phyloP scores from a whole-genome alignment of 2,113 vertebrate genomes.

The Sorex araneus region DNA sequence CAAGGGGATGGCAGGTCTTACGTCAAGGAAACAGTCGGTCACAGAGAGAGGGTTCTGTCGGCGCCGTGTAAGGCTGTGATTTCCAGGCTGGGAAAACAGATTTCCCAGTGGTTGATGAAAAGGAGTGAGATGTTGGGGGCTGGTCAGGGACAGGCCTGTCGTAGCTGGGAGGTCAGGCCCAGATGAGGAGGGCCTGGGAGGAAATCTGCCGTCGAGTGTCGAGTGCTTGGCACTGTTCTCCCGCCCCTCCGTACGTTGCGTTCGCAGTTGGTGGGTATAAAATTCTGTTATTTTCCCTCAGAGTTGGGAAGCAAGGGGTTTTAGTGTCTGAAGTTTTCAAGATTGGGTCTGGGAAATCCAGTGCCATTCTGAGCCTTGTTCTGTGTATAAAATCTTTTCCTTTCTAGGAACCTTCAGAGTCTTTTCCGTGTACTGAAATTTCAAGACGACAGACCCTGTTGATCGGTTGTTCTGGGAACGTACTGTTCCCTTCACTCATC shows the following conservation, averaged over 20 bases:
- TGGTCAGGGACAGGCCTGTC: no score
- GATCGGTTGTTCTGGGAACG: background rate
- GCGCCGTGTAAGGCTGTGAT: background rate
- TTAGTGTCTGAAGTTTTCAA: background rate
- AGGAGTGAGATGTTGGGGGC: no score
- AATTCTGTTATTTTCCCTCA: slow-evolving; percentile 35
- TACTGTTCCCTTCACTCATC: background rate
- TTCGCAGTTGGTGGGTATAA: background rate
- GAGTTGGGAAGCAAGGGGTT: background rate
- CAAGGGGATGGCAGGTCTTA: background rate
- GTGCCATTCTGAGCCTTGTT: background rate
- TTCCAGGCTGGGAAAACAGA: no score
- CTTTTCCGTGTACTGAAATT: slow-evolving; percentile 15
- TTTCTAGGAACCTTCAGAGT: slow-evolving; percentile 18
- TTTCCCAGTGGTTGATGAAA: no score
- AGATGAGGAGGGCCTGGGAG: background rate
- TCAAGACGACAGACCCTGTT: background rate
- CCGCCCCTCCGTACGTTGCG: background rate
- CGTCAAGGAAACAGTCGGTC: background rate
- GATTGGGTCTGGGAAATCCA: background rate
- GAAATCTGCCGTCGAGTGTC: slow-evolving; percentile 37
- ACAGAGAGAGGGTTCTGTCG: background rate
- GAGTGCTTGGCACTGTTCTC: no score
- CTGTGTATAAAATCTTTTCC: slow-evolving; percentile 13
- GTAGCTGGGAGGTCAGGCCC: no score